Evolutionary conservation across 2,797 vertebrate species (phyloP).

Genomic region (Chrysolophus pictus): DNA sequence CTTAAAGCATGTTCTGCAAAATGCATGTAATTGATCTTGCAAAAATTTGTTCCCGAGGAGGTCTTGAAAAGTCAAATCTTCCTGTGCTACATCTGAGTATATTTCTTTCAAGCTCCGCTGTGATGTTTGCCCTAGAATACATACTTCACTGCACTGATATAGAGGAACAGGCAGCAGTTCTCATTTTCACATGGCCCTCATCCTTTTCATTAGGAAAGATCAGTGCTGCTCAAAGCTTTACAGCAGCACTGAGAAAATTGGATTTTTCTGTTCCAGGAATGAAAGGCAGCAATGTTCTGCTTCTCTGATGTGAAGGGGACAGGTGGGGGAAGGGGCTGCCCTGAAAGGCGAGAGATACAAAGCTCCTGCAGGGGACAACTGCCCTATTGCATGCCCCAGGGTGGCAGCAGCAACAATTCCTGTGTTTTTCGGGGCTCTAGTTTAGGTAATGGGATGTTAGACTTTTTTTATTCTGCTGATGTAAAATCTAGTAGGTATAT

Average conservation of each 20-base stretch:
- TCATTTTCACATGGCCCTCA: neutral
- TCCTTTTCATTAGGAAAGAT: constrained; percentile 5
- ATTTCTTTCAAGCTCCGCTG: neutral
- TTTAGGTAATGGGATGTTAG: neutral
- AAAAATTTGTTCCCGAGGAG: constrained; percentile 15
- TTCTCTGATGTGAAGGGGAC: neutral
- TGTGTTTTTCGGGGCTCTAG: neutral
- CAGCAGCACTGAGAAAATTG: neutral
- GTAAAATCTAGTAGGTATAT: neutral
- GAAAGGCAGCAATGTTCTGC: neutral
- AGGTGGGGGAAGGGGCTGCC: neutral
- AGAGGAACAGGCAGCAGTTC: neutral
- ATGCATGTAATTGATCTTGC: neutral
- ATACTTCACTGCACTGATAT: neutral
- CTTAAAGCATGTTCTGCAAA: neutral
- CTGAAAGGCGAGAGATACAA: neutral
- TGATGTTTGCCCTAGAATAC: constrained; percentile 26
- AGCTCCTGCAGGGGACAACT: neutral
- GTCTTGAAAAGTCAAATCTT: constrained; percentile 8
- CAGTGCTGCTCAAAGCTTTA: neutral
- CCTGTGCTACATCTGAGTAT: neutral
- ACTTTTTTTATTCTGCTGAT: neutral
- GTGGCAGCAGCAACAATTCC: neutral
- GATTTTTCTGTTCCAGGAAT: neutral
- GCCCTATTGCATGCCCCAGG: neutral